Evolutionary conservation across 1,140 invertebrate species (phyloP).

Genomic region (Lutraria rhynchaena): DNA sequence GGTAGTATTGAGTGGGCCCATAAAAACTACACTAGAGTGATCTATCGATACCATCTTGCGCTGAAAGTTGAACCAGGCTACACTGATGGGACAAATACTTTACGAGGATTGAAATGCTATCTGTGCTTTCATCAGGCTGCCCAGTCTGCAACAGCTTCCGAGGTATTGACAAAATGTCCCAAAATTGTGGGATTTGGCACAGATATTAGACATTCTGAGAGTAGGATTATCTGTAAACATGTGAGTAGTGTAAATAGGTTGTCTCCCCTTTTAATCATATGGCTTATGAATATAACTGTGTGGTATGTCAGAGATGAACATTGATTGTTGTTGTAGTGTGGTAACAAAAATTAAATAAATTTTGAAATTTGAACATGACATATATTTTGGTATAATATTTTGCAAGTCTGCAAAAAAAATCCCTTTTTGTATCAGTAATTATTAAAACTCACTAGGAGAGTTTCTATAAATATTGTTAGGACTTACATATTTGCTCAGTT

Average conservation of each 20-base stretch:
- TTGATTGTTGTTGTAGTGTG: no score
- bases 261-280: no score
- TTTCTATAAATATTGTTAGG: no score
- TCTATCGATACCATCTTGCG: conserved; percentile 87
- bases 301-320: no score
- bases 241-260: conserved; percentile 66
- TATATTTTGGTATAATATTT: no score
- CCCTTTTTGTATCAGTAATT: no score
- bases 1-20: conserved; percentile 87
- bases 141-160: conserved; percentile 76
- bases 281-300: no score
- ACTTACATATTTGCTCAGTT: no score
- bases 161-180: conserved; percentile 69
- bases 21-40: conserved; percentile 87
- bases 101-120: conserved; percentile 86
- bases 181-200: not conserved
- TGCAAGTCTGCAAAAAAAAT: no score
- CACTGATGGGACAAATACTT: conserved; percentile 83
- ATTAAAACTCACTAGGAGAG: no score
- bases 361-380: no score
- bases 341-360: no score
- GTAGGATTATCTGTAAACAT: conserved; percentile 78
- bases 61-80: conserved; percentile 85
- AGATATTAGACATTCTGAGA: conserved; percentile 69
- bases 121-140: conserved; percentile 77